Evolutionary conservation across 2,888 invertebrate genomes (phyloP).

Genomic region (Biston stratarius): DNA sequence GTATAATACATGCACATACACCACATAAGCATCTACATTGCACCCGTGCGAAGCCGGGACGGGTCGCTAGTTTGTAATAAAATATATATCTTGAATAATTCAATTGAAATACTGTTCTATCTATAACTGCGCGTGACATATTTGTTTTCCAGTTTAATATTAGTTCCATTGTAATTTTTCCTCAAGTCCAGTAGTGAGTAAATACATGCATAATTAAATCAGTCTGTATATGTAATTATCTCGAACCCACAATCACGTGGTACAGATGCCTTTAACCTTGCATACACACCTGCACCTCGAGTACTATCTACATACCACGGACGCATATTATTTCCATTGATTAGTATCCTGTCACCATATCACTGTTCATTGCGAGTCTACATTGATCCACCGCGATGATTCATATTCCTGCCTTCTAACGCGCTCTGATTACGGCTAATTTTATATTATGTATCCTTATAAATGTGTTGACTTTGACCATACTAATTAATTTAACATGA

Average conservation of each 20-base stretch:
- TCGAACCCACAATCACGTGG: conserved; percentile 62
- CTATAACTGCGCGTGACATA: conserved; percentile 27
- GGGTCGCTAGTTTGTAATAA: no score
- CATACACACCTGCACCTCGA: conserved; percentile 63
- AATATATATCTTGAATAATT: neutral
- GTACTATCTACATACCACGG: conserved; percentile 50
- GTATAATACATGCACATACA: no score
- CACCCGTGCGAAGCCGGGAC: no score
- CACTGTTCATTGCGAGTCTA: conserved; percentile 55
- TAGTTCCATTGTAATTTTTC: conserved; percentile 42
- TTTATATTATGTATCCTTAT: conserved; percentile 50
- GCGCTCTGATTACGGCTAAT: conserved; percentile 46
- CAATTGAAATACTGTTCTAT: conserved; percentile 10
- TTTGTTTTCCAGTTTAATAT: conserved; percentile 42
- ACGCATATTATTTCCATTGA: conserved; percentile 49
- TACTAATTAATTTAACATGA: conserved; percentile 37
- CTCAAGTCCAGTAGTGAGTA: conserved; percentile 34
- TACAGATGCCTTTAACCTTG: conserved; percentile 73
- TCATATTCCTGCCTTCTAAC: conserved; percentile 55
- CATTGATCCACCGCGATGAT: conserved; percentile 58
- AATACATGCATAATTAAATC: conserved; percentile 37
- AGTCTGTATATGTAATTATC: conserved; percentile 66
- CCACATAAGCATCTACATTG: no score
- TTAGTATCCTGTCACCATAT: conserved; percentile 60
- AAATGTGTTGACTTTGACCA: conserved; percentile 39